These are phyloP conservation scores for Elmis aenea DNA, from an alignment of 2,888 invertebrate genomes.

Conservation along the genomic window DNA sequence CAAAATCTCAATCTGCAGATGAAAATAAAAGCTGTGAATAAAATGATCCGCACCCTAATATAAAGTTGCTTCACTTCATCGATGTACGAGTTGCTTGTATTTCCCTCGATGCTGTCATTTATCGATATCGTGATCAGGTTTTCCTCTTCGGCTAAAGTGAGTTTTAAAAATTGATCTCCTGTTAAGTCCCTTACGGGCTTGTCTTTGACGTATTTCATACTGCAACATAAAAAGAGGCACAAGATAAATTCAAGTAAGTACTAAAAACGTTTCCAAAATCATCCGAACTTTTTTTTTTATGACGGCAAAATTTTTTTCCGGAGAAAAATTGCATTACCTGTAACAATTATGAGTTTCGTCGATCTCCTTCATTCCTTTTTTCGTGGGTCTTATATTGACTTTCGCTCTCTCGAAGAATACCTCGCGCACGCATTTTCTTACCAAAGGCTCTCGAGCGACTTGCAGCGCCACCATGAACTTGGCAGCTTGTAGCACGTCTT, in stretches of 20 bases:
- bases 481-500: slow-evolving; percentile 84
- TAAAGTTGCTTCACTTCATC: slow-evolving; percentile 87
- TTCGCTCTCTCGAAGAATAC: slow-evolving; percentile 85
- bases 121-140: slow-evolving; percentile 69
- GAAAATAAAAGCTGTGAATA: no score
- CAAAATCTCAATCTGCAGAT: neutral
- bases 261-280: no score
- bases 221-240: no score
- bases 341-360: slow-evolving; percentile 91
- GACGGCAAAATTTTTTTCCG: no score
- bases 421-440: slow-evolving; percentile 80
- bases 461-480: slow-evolving; percentile 94
- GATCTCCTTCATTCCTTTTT: slow-evolving; percentile 88
- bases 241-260: no score
- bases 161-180: slow-evolving; percentile 85
- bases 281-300: no score
- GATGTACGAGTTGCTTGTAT: slow-evolving; percentile 70
- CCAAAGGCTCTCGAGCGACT: slow-evolving; percentile 83
- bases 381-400: slow-evolving; percentile 75
- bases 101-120: slow-evolving; percentile 72
- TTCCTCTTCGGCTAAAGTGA: slow-evolving; percentile 77
- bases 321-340: no score
- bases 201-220: slow-evolving; percentile 84
- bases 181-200: slow-evolving; percentile 87
- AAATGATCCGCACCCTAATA: slow-evolving; percentile 64